Evolutionary conservation across 1,140 invertebrate species (phyloP), one percentile per base, ranked within the genome.

Genomic region (Drosophila ironensis): DNA sequence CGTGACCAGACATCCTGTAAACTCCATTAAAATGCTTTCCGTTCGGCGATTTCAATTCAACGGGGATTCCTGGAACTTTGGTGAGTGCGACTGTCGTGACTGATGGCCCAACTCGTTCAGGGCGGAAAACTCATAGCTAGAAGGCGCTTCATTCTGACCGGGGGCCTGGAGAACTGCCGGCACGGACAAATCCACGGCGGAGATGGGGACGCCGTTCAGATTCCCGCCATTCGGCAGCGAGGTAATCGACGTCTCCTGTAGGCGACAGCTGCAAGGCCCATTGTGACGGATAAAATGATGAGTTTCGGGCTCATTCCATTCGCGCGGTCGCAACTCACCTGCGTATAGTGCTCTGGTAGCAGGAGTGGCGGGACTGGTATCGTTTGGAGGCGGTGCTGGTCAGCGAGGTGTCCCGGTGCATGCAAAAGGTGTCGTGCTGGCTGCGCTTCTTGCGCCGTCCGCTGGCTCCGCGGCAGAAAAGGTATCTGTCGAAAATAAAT

Each of bases 341-440:
- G 66, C 86, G 64, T 6, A 88, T 51, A 16, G 88, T 89, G 52
- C 88, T 90, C 42, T 90, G 88, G 47, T 88, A 86, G 59, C 75
- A 88, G 24, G 82, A 89, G 19, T 81, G 76, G 3, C 87, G 67
- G 0, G 88, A 88, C 42, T 88, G 80, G 53, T 63, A 90, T 4
- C 88, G 71, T 37, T 87, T 88, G 5, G 87, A 90, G 30, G 88
- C 78, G 22, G 88, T 89, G 72, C 88, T 89, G 66, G 88, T 90
- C 69, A 90, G 35, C 41, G 88, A 90, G 42, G 88, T 88, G 47
- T 90, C 84, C 22, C 88, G 72, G 51, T 88, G 88, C 75, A 81
- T 88, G 75, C 75, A 89, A 48, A 89, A 74, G 20, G 87, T 87
- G 66, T 89, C 88, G 46, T 72, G 75, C 41, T 77, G 76, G 63